Evolutionary conservation across 2,797 vertebrate genomes (phyloP), one percentile per base, ranked within the genome.

Genomic region (Pseudocheirus occidentalis): DNA sequence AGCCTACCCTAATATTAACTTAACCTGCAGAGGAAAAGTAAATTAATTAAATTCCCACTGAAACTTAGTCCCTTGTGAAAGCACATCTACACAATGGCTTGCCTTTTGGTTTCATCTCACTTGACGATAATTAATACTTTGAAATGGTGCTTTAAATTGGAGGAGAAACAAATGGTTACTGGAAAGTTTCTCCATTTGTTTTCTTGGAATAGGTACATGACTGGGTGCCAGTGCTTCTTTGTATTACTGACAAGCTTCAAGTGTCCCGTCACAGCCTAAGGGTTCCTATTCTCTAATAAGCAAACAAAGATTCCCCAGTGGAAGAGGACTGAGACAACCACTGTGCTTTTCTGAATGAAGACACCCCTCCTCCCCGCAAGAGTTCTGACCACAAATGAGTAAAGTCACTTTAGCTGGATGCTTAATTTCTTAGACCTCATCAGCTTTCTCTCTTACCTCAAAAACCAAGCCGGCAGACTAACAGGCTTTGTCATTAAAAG

Each of bases 41-140:
- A 97, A 96, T 96, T 97, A 97, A 97, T 97, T 97, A 96, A 97
- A 97, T 97, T 95, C 66, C 96, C 95, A 94, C 91, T 55, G 90
- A 96, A 97, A 97, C n/a, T 92, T 91, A 58, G 11, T 96, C 91
- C 59, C 94, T 94, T 91, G 81, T 92, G 95, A 91, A 95, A 96
- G 91, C 92, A 90, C 96, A 96, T 95, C 95, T 97, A 95, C 94
- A 96, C 95, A 95, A 93, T 94, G 28, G 73, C 96, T 95, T 97
- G 87, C 91, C 93, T 91, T 96, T 96, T 95, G 57, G 91, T 95
- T 97, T 95, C 90, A 93, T 97, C 94, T 90, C 90, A 95, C 46
- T 62, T 97, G 92, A 92, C 96, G 96, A 7, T 96, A 97, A 97
- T 98, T 97, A 97, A 96, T 96, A 96, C 81, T 96, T 93, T 73